Conservation (phyloP, 2,888 invertebrate genomes). For the Tryphoninae sp. region DNA sequence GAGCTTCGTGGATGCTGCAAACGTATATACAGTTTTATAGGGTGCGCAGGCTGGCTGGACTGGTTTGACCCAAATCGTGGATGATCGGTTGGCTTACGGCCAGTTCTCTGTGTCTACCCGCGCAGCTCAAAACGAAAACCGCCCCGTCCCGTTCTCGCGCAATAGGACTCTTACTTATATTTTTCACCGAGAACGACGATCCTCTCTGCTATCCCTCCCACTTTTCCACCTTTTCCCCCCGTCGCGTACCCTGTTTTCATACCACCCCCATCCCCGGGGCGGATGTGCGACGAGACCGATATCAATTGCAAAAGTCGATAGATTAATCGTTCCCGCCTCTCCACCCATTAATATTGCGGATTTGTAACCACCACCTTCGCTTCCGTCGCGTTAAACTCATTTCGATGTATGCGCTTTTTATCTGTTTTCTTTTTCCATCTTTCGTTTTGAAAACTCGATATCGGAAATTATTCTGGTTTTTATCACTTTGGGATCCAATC, state of each 20-base stretch:
- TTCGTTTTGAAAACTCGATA: constrained; percentile 15
- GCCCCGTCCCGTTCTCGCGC: constrained; percentile 27
- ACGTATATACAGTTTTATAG: constrained; percentile 19
- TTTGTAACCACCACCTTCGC: constrained; percentile 28
- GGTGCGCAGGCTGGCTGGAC: constrained; percentile 41
- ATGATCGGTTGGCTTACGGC: constrained; percentile 73
- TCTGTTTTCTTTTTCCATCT: not conserved
- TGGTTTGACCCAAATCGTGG: constrained; percentile 75
- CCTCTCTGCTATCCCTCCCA: constrained; percentile 36
- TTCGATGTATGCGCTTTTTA: constrained; percentile 15
- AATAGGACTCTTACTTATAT: constrained; percentile 62
- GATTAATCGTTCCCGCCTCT: constrained; percentile 69
- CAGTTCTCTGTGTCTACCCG: constrained; percentile 74
- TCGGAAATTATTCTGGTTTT: constrained; percentile 22
- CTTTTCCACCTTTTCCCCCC: constrained; percentile 7
- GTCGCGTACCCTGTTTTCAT: constrained; percentile 58
- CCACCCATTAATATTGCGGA: constrained; percentile 54
- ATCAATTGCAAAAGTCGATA: constrained; percentile 72
- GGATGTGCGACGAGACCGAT: constrained; percentile 63
- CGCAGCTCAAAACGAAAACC: constrained; percentile 59
- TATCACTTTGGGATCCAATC: not conserved
- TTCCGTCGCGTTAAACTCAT: constrained; percentile 41
- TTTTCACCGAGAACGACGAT: constrained; percentile 54
- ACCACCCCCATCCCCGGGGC: constrained; percentile 38
- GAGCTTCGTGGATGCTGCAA: constrained; percentile 5